Evolutionary conservation across 2,888 invertebrate species (phyloP), one percentile per base, ranked within the genome.

Genomic region (Agapetus fuscipes): DNA sequence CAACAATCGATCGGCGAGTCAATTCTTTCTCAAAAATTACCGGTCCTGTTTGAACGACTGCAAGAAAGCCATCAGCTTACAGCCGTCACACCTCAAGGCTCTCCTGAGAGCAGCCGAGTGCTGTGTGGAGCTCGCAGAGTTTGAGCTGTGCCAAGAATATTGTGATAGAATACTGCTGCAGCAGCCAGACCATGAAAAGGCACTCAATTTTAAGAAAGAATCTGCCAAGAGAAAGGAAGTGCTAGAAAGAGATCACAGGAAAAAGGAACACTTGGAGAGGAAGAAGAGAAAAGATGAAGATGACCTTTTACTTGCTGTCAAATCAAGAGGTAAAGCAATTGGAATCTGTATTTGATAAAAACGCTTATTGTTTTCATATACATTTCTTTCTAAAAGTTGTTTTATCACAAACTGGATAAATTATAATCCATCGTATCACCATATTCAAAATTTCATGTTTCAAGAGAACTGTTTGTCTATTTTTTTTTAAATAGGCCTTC

Each of bases 1-100:
- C 54, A 90, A 91, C 53, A 98, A 98, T 57, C 73, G 97, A 45
- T 86, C 95, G 2, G 91, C 95, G 0, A 76, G 90, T 0, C 84
- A 96, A 53, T 93, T 74, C 57, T 80, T 84, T 56, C 58, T 96
- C 17, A 78, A 88, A 60, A 90, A 88, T 59, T 84, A 78, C 59
- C 67, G 86, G 50, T 87, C 89, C 2, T 71, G 87, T 7, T 63
- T 93, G 11, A 70, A 66, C 44, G 96, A 96, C 58, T 86, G 88
- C 47, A 76, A 85, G 54, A 66, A 72, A 52, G 90, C 94, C 0
- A 54, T 93, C 14, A 74, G 77, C 53, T 71, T 83, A 30, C 83
- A 87, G 50, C 74, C 82, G 0, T 66, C 78, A 44, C 89, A 95
- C 58, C 57, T 67, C 1, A 94, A 96, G 66, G 83, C 87, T 0